Percentiles rank a stretch among this genome's conserved stretches.
Conservation (phyloP, 2,113 vertebrate species). For the Girardinichthys multiradiatus region DNA sequence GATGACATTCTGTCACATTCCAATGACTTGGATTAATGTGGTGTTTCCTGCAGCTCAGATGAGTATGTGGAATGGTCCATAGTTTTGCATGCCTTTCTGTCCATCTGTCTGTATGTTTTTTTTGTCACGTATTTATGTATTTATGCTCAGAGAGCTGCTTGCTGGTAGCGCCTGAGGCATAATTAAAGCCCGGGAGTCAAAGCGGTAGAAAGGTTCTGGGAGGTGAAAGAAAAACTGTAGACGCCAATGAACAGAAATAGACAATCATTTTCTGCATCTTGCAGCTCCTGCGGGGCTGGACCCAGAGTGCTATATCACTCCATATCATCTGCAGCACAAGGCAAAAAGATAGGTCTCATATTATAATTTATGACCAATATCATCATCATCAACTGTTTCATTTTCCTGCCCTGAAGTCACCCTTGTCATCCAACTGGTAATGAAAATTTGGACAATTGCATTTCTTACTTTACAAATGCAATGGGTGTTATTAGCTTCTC, state of each 20-base stretch:
- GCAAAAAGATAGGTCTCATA: conserved; percentile 39
- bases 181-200: conserved; percentile 62
- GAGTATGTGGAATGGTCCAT: conserved; percentile 6
- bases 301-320: conserved; percentile 30
- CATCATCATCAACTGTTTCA: conserved; percentile 47
- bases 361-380: conserved; percentile 61
- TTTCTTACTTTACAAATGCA: conserved; percentile 41
- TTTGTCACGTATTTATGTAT: conserved; percentile 57
- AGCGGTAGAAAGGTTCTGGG: conserved; percentile 44
- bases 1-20: conserved; percentile 52
- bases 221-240: conserved; percentile 56
- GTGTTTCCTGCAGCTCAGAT: conserved; percentile 27
- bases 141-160: conserved; percentile 53
- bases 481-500: conserved; percentile 50
- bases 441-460: conserved; percentile 50
- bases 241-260: conserved; percentile 50
- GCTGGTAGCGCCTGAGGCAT: conserved; percentile 52
- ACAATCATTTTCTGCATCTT: conserved; percentile 46
- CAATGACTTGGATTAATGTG: conserved; percentile 52
- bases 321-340: conserved; percentile 39
- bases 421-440: conserved; percentile 49
- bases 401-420: conserved; percentile 55
- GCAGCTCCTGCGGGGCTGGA: conserved; percentile 11
- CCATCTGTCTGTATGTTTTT: conserved; percentile 41
- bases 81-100: conserved; percentile 11